Evolutionary conservation across 2,888 invertebrate genomes (phyloP).

Genomic region (Sarcophaga caerulescens): DNA sequence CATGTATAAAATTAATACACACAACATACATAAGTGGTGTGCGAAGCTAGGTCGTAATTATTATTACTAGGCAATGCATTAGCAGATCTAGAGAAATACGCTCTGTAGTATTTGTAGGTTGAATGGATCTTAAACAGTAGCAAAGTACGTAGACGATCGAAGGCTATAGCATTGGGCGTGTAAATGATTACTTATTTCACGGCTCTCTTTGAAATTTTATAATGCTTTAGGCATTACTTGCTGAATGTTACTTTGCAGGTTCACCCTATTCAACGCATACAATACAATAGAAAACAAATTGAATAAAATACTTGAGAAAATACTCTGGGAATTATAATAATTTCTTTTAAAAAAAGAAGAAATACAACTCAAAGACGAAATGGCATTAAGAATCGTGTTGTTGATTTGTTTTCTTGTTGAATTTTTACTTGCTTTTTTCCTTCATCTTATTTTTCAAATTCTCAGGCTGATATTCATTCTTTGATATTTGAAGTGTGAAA

Average conservation of each 20-base stretch:
- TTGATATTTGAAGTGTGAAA: slow-evolving; percentile 55
- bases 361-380: neutral
- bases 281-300: slow-evolving; percentile 35
- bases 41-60: no score
- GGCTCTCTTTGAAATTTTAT: neutral
- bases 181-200: no score
- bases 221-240: no score
- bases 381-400: neutral
- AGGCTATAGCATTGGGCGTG: no score
- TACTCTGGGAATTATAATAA: slow-evolving; percentile 35
- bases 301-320: slow-evolving; percentile 38
- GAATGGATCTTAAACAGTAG: no score
- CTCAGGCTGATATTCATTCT: slow-evolving; percentile 24
- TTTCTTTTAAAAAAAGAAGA: slow-evolving; percentile 1
- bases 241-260: neutral
- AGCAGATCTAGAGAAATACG: no score
- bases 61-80: no score
- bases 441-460: slow-evolving; percentile 1
- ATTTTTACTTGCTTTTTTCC: neutral
- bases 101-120: no score
- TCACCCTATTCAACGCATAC: neutral
- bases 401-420: slow-evolving; percentile 2
- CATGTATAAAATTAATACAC: no score
- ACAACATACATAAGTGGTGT: no score
- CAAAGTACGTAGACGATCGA: no score